phyloP scores from a whole-genome alignment of 2,797 vertebrate genomes.

The Darevskia mixta region DNA sequence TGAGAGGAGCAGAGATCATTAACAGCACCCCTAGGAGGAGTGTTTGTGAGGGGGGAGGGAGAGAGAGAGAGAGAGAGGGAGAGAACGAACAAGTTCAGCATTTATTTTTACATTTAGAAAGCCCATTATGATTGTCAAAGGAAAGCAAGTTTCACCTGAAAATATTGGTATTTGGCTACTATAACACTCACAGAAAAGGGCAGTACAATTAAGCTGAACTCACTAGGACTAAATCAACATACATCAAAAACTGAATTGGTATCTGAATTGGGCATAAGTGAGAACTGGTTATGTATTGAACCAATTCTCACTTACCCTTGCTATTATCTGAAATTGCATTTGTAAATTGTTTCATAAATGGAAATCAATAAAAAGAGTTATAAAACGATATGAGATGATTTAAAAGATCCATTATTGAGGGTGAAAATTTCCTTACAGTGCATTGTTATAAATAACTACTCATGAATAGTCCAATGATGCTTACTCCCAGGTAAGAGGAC shows the following conservation, averaged over 20 bases:
- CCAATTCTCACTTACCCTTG: not conserved
- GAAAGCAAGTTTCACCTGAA: not conserved
- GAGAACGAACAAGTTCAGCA: not conserved
- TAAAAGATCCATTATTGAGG: not conserved
- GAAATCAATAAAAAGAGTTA: not conserved
- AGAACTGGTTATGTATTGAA: not conserved
- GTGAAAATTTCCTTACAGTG: not conserved
- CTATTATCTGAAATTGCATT: not conserved
- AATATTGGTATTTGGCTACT: not conserved
- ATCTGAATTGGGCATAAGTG: not conserved
- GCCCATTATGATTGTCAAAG: not conserved
- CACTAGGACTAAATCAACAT: not conserved
- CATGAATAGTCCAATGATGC: not conserved
- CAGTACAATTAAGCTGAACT: not conserved
- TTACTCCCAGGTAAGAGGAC: not conserved
- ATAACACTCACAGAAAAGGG: not conserved
- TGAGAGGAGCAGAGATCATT: not conserved
- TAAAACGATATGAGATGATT: not conserved
- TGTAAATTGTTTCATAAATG: not conserved
- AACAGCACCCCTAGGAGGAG: too few species aligned
- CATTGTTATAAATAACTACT: not conserved
- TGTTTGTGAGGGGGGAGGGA: too few species aligned
- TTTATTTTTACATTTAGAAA: not conserved
- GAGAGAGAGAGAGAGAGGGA: not conserved
- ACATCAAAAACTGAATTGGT: not conserved